These are phyloP conservation scores for Crematogaster levior DNA, from an alignment of 2,888 invertebrate genomes.

Conservation along the genomic window DNA sequence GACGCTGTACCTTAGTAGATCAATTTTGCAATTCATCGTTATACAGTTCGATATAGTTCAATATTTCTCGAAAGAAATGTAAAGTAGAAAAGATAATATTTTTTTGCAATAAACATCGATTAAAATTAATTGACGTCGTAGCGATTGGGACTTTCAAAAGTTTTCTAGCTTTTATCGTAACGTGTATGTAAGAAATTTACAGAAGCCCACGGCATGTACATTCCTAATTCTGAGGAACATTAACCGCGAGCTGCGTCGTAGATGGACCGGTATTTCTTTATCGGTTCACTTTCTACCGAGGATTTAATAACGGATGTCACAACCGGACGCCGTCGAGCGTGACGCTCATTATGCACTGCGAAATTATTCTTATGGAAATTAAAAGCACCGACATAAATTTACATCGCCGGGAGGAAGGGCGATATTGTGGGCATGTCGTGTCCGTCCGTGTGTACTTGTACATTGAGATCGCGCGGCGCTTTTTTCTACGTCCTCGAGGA, in stretches of 20 bases:
- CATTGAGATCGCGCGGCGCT: conserved; percentile 44
- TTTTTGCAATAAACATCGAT: too few species aligned
- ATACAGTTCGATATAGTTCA: background rate
- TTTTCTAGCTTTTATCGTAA: background rate
- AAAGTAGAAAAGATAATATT: background rate
- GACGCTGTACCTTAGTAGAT: background rate
- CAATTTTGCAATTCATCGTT: background rate
- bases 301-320: conserved; percentile 69
- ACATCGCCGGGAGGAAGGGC: conserved; percentile 53
- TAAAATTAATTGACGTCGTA: too few species aligned
- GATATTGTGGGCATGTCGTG: conserved; percentile 46
- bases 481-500: conserved; percentile 54
- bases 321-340: conserved; percentile 55
- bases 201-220: conserved; percentile 13
- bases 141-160: too few species aligned
- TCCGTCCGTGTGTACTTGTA: conserved; percentile 26
- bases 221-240: conserved; percentile 58
- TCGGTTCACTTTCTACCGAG: conserved; percentile 67
- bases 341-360: conserved; percentile 67
- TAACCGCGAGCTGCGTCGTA: conserved; percentile 49
- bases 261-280: conserved; percentile 63
- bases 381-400: conserved; percentile 53
- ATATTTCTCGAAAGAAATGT: conserved; percentile 7
- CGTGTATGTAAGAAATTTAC: background rate
- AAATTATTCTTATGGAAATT: conserved; percentile 70